Conservation (phyloP, 2,888 invertebrate genomes). For the Chirona hameri region DNA sequence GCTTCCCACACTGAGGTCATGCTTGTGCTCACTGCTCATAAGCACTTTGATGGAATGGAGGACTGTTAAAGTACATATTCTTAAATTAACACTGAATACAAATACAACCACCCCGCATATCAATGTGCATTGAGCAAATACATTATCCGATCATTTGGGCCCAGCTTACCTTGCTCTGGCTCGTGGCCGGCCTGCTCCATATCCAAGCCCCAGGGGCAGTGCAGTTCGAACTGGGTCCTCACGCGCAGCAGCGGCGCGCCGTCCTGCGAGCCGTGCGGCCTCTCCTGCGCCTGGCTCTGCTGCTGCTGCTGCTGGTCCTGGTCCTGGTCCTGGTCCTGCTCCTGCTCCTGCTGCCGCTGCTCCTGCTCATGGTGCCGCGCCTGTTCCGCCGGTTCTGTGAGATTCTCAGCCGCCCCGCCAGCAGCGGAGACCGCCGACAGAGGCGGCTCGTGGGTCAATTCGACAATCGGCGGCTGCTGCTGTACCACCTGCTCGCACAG, state of each 20-base stretch:
- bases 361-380: background rate
- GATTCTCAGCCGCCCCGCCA: background rate
- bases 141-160: background rate
- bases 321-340: background rate
- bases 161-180: background rate
- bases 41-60: no score
- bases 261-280: background rate
- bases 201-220: background rate
- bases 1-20: no score
- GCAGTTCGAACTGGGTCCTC: background rate
- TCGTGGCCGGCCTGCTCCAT: background rate
- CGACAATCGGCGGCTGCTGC: background rate
- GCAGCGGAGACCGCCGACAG: background rate
- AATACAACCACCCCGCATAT: no score
- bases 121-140: no score
- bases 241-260: constrained; percentile 13
- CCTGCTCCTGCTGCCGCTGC: no score
- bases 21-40: no score
- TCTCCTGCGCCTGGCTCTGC: background rate
- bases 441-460: background rate
- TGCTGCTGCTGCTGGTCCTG: background rate
- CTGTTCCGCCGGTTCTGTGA: background rate
- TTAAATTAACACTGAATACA: no score
- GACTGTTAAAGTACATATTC: no score
- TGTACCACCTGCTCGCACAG: background rate